These are phyloP conservation scores for Falco punctatus DNA, from an alignment of 2,113 vertebrate species.

Conservation along the genomic window DNA sequence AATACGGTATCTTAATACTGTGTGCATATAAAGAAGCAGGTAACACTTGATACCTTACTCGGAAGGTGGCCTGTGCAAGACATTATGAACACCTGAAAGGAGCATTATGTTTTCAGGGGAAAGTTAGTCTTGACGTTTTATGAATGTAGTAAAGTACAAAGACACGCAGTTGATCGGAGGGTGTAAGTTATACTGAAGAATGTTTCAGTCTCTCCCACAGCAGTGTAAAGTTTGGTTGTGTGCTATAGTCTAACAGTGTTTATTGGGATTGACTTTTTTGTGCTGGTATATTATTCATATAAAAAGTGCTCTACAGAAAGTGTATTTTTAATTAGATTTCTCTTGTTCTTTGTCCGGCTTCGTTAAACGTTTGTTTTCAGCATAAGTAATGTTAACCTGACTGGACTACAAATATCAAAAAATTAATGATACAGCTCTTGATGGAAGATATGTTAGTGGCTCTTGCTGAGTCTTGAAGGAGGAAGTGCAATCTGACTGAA, in stretches of 20 bases:
- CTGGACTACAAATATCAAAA: neutral
- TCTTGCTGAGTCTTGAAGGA: neutral
- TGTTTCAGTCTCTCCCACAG: neutral
- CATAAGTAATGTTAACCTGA: neutral
- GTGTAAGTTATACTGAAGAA: neutral
- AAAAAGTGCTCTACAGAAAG: neutral
- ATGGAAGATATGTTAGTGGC: rapidly evolving
- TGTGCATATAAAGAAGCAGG: neutral
- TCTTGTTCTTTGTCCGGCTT: neutral
- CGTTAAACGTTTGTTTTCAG: neutral
- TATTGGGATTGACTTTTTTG: neutral
- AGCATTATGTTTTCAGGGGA: neutral
- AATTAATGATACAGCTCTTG: neutral
- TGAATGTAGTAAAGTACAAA: neutral
- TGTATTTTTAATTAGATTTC: neutral
- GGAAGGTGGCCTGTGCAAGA: neutral
- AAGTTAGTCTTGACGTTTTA: neutral
- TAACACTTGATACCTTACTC: neutral
- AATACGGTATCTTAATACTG: neutral
- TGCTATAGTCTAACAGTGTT: neutral
- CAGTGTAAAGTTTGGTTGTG: neutral
- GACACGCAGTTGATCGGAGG: neutral
- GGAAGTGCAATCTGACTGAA: neutral
- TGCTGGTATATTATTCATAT: neutral
- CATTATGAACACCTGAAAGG: neutral